Evolutionary conservation across 1,140 invertebrate species (phyloP).

Genomic region (Drosophila kikkawai): DNA sequence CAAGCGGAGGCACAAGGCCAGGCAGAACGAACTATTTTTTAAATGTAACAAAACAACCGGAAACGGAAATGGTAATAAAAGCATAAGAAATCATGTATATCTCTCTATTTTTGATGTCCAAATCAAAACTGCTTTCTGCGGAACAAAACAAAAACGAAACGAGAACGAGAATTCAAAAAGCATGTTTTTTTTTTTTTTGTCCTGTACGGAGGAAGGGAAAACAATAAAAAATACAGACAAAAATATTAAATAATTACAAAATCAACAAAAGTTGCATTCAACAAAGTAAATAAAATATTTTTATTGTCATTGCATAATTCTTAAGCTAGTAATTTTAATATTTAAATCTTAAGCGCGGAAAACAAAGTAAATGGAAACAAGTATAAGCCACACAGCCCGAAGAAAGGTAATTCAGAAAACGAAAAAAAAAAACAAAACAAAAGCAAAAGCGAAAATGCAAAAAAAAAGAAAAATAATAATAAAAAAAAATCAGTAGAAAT

Average conservation of each 20-base stretch:
- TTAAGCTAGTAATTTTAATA: constrained; percentile 83
- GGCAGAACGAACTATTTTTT: constrained; percentile 30
- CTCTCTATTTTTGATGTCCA: constrained; percentile 55
- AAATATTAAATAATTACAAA: constrained; percentile 6
- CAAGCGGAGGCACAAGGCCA: constrained; percentile 2
- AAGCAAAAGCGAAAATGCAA: constrained; percentile 3
- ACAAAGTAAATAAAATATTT: constrained; percentile 69
- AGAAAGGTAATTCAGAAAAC: constrained; percentile 9
- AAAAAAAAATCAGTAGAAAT: constrained; percentile 59
- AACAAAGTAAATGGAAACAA: constrained; percentile 61
- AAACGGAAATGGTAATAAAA: constrained; percentile 32
- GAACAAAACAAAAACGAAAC: constrained; percentile 7
- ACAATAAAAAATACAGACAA: constrained; percentile 20
- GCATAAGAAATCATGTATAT: constrained; percentile 45
- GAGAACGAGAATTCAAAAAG: constrained; percentile 12
- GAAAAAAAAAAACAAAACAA: constrained; percentile 6
- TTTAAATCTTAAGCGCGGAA: constrained; percentile 72
- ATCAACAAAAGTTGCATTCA: constrained; percentile 56
- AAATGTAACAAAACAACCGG: constrained; percentile 17
- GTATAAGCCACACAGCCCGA: constrained; percentile 27
- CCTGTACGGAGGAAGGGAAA: constrained; percentile 17
- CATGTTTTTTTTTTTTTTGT: constrained; percentile 48
- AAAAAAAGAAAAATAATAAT: constrained; percentile 6
- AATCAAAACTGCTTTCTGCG: constrained; percentile 47
- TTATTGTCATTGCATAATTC: constrained; percentile 83